These are phyloP conservation scores for Nannobrachium achirus DNA, from an alignment of 2,113 vertebrate genomes.

Conservation along the genomic window DNA sequence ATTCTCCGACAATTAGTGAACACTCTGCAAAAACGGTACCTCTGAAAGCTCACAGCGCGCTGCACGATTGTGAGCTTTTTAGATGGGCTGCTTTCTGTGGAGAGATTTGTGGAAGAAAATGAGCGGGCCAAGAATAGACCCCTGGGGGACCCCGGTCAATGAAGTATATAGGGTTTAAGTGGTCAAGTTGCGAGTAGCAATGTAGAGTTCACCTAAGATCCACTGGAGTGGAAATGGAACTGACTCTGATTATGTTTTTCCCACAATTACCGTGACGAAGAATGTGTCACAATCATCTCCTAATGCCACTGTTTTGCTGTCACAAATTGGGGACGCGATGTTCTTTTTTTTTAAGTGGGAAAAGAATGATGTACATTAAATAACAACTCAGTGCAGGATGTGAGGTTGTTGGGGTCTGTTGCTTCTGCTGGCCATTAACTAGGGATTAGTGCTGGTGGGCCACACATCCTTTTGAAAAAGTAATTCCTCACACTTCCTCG, in stretches of 20 bases:
- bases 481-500: slow-evolving; percentile 69
- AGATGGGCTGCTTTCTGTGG: no score
- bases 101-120: no score
- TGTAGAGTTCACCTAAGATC: background rate
- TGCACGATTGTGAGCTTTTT: no score
- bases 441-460: slow-evolving; percentile 77
- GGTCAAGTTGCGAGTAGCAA: no score
- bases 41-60: no score
- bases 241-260: background rate
- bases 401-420: slow-evolving; percentile 67
- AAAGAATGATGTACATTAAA: slow-evolving; percentile 59
- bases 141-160: no score
- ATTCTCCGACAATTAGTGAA: no score
- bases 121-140: no score
- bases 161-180: no score
- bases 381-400: slow-evolving; percentile 50
- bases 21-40: no score
- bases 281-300: background rate
- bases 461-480: slow-evolving; percentile 70
- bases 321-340: slow-evolving; percentile 23
- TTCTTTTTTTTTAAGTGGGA: slow-evolving; percentile 34
- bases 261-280: background rate
- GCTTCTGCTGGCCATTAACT: slow-evolving; percentile 73
- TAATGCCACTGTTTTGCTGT: slow-evolving; percentile 8
- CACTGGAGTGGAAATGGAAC: background rate